phyloP scores from a whole-genome alignment of 2,888 invertebrate species.

The Entomobrya proxima region DNA sequence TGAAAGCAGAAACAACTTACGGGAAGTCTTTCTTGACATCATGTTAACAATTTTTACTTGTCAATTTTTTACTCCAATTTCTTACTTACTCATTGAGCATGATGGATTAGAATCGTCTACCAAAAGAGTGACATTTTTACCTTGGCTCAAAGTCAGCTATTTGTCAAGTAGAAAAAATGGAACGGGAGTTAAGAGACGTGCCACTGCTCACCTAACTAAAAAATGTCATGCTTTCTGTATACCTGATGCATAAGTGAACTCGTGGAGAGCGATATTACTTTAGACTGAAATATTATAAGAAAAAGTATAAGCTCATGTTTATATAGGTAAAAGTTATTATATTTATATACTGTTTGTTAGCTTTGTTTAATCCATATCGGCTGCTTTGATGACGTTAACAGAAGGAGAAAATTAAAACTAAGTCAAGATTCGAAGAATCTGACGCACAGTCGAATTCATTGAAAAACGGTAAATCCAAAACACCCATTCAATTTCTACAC shows the following conservation, averaged over 20 bases:
- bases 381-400: background rate
- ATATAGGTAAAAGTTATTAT: too few species aligned
- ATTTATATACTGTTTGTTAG: background rate
- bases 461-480: too few species aligned
- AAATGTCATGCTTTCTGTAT: conserved; percentile 35
- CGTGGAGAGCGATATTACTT: too few species aligned
- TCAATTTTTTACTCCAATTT: conserved; percentile 55
- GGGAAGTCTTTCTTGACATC: background rate
- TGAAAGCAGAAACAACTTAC: background rate
- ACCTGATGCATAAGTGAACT: too few species aligned
- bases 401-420: background rate
- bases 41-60: conserved; percentile 44
- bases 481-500: too few species aligned
- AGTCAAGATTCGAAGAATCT: background rate
- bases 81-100: conserved; percentile 58
- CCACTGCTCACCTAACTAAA: conserved; percentile 12
- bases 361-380: background rate
- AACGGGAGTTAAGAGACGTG: conserved; percentile 27
- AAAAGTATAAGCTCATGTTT: too few species aligned
- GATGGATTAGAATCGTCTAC: conserved; percentile 47
- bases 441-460: too few species aligned
- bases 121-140: conserved; percentile 21
- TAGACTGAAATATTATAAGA: too few species aligned
- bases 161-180: conserved; percentile 36
- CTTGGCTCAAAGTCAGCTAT: conserved; percentile 15